Conservation (phyloP, 2,888 invertebrate species). For the Pristionchus entomophagus region DNA sequence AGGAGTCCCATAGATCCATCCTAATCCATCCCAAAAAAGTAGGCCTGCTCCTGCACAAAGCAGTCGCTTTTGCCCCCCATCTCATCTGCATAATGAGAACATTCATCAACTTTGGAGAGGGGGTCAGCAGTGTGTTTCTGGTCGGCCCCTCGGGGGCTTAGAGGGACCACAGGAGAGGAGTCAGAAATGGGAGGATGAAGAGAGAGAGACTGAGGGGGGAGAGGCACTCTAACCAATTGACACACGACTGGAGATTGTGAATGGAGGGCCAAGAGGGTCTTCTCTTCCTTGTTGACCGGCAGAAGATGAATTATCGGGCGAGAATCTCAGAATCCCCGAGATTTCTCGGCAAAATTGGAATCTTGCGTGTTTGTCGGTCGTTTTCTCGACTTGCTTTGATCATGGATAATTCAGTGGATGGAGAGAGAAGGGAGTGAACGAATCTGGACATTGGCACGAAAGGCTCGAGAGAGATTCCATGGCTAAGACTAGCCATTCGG, state of each 20-base stretch:
- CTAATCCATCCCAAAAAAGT: not conserved
- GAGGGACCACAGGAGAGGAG: not conserved
- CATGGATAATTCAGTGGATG: not conserved
- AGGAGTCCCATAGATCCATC: not conserved
- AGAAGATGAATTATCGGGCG: not conserved
- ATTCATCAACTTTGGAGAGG: constrained; percentile 32
- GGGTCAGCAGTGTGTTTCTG: not conserved
- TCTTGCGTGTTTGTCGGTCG: not conserved
- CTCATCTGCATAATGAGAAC: constrained; percentile 33
- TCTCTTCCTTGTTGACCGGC: not conserved
- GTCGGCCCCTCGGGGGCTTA: constrained; percentile 7
- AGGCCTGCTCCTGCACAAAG: not conserved
- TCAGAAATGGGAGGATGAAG: constrained; percentile 37
- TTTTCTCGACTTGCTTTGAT: not conserved
- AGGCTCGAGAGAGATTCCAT: no score
- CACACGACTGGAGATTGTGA: constrained; percentile 23
- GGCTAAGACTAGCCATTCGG: no score
- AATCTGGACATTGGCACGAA: not conserved
- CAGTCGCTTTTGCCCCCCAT: constrained; percentile 6
- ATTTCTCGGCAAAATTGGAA: not conserved
- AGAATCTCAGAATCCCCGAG: not conserved
- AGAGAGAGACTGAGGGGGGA: not conserved
- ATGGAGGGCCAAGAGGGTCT: not conserved
- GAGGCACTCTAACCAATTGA: constrained; percentile 39
- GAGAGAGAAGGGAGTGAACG: not conserved